phyloP scores from a whole-genome alignment of 1,140 invertebrate species.

The Drosophila kanapiae region DNA sequence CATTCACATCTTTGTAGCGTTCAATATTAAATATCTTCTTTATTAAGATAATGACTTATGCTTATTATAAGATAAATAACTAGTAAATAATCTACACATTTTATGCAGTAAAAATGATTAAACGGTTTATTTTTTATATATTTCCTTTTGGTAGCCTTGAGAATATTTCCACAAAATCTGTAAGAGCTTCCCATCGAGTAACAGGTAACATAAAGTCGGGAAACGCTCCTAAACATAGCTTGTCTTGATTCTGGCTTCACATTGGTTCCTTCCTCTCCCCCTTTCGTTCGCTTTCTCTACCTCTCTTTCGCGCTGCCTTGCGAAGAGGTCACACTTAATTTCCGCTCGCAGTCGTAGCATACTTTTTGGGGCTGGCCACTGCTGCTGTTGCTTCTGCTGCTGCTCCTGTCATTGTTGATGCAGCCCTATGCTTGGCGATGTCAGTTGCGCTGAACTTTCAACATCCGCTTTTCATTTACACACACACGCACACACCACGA shows the following conservation, averaged over 20 bases:
- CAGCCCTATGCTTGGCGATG: constrained; percentile 60
- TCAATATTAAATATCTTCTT: too few relatives aligned
- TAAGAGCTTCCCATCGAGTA: neutral
- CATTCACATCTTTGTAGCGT: too few relatives aligned
- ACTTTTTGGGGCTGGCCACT: constrained; percentile 59
- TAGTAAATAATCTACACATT: too few relatives aligned
- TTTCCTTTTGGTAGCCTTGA: too few relatives aligned
- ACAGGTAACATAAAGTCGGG: neutral
- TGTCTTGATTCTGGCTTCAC: constrained; percentile 4
- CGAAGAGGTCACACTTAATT: constrained; percentile 83
- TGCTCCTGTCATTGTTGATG: constrained; percentile 73
- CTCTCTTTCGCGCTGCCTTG: constrained; percentile 50
- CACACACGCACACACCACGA: constrained; percentile 21
- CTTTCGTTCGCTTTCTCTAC: constrained; percentile 11
- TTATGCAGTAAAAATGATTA: too few relatives aligned
- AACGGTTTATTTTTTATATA: too few relatives aligned
- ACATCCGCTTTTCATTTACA: constrained; percentile 82
- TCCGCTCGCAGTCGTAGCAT: constrained; percentile 76
- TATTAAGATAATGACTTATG: too few relatives aligned
- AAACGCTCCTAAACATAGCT: neutral
- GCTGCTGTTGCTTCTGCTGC: constrained; percentile 27
- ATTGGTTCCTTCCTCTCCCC: neutral
- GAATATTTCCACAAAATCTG: neutral
- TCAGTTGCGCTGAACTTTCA: constrained; percentile 80
- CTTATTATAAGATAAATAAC: too few relatives aligned